A percentile compares a stretch with the other conserved stretches of the same genome.
phyloP scores from a whole-genome alignment of 2,113 vertebrate species.

The Hippocampus barbouri region DNA sequence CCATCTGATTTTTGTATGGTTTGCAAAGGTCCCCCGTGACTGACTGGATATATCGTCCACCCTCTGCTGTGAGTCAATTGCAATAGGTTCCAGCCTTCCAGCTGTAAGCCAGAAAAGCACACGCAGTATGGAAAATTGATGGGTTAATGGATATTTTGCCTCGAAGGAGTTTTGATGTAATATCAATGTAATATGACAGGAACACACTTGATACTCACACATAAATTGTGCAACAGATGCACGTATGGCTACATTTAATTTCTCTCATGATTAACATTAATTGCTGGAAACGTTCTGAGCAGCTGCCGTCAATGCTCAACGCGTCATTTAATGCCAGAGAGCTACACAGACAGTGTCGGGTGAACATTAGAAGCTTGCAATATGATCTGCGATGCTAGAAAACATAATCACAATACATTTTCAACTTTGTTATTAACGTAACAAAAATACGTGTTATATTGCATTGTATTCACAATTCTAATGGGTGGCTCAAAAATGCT shows the following conservation, averaged over 20 bases:
- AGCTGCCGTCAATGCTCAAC: neutral
- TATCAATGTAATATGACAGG: neutral
- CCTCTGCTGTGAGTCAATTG: too few species aligned
- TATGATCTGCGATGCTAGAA: neutral
- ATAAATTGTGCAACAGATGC: neutral
- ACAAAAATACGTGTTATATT: too few species aligned
- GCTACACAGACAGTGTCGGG: too few species aligned
- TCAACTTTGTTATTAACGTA: too few species aligned
- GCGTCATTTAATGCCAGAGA: neutral
- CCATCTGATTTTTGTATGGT: too few species aligned
- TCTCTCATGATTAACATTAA: neutral
- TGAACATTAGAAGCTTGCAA: neutral
- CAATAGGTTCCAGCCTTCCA: too few species aligned
- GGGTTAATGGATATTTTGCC: neutral
- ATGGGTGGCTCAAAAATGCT: too few species aligned
- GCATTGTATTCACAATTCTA: too few species aligned
- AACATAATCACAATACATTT: neutral
- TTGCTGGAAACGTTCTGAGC: neutral
- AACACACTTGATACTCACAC: neutral
- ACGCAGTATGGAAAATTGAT: neutral
- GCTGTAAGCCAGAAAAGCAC: neutral
- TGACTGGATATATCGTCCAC: too few species aligned
- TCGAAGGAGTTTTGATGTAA: too few species aligned
- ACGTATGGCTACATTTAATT: neutral
- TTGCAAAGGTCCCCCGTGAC: too few species aligned